Conservation (phyloP, 1,140 invertebrate genomes). For the Drosophila kanapiae region DNA sequence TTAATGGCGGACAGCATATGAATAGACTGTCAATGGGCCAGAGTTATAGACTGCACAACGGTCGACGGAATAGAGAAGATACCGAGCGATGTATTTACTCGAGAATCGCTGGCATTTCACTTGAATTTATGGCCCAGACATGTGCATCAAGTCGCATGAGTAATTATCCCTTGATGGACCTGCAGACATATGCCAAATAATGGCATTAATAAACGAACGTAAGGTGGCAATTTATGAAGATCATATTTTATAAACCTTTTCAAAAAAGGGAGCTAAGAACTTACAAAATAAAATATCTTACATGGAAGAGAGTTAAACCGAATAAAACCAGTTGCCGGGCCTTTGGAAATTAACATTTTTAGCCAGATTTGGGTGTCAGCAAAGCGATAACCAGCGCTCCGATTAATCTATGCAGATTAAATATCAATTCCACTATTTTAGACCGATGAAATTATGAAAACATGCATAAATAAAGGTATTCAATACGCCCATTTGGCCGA, state of each 20-base stretch:
- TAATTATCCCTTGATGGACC: conserved; percentile 22
- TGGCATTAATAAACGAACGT: not conserved
- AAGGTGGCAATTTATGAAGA: conserved; percentile 19
- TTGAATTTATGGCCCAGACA: conserved; percentile 29
- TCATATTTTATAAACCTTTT: not conserved
- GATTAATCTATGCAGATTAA: conserved; percentile 33
- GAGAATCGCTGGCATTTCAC: conserved; percentile 27
- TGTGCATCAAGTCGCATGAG: conserved; percentile 46
- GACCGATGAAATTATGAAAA: conserved; percentile 12
- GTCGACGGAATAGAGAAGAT: conserved; percentile 29
- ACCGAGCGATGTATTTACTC: conserved; percentile 21
- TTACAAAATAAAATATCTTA: not conserved
- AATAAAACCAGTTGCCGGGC: not conserved
- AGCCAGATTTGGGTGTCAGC: conserved; percentile 17
- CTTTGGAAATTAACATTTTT: conserved; percentile 3
- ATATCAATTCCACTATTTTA: conserved; percentile 16
- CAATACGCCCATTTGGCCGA: conserved; percentile 8
- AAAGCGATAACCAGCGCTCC: conserved; percentile 19
- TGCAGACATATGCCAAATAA: conserved; percentile 4
- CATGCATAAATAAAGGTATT: conserved; percentile 5
- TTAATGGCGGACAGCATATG: conserved; percentile 58
- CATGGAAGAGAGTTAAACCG: not conserved
- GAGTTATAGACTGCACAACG: conserved; percentile 62
- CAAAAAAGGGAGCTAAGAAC: not conserved
- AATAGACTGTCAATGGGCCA: conserved; percentile 65